Base-by-base conservation (phyloP, 2,888 invertebrate species). In the Chironomus riparius region DNA sequence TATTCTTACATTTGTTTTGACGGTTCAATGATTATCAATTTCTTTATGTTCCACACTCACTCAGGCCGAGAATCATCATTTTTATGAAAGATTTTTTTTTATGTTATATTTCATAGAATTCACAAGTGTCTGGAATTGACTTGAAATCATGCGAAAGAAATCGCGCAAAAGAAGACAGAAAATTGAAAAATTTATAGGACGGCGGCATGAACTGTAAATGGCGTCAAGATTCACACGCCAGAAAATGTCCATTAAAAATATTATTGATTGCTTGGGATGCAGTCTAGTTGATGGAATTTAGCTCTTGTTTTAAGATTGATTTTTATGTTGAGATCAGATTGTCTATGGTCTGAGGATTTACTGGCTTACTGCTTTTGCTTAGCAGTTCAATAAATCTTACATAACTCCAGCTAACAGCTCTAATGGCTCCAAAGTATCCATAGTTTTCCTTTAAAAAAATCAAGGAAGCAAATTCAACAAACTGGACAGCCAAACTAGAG, bases 211-310 rank as follows among this genome's bases (percentile, higher is more conserved):
- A n/a, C 56, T 13, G 6, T 50, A 47, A 74, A 68, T 47, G 74
- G 74, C 74, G 74, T 74, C 74, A 74, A 74, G 65, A 74, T 74
- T 74, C 74, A 74, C 74, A 74, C 74, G 62, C 18, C 47, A 68
- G 48, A 38, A 28, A 22, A 24, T 68, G 28, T 47, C 15, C 7
- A 50, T 62, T 18, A 50, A 38, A 38, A 38, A 10, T 38, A 38
- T 38, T 72, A 72, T 72, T 72, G 38, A 72, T 72, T 38, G 47
- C 15, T 38, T 38, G 38, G 38, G 38, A 38, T 38, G 38, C 38
- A 38, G 38, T 38, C 7, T 7, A 10, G 38, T 38, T 10, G 38
- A 38, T 38, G 10, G 38, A 10, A 10, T 38, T 38, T 10, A 10
- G 7, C 1, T 38, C 7, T 38, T 10, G 38, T 38, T 38, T 38